Percentiles rank a stretch among this genome's conserved stretches.
Evolutionary conservation across 2,113 vertebrate genomes (phyloP).

Genomic region (Dicerorhinus sumatrensis): DNA sequence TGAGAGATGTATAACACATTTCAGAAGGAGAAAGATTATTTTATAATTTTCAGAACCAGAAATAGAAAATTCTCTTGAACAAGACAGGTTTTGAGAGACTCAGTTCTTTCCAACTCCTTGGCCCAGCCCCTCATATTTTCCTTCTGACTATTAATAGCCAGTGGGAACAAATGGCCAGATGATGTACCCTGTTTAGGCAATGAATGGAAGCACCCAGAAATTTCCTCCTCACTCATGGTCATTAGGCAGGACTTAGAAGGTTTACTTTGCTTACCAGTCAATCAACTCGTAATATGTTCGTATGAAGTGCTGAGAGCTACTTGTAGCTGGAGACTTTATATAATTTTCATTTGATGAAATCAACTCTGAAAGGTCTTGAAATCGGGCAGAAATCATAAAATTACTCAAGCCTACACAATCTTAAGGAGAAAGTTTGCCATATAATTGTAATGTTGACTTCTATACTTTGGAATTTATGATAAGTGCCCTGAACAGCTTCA

Average conservation of each 20-base stretch:
- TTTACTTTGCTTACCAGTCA: constrained; percentile 24
- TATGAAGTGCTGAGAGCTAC: neutral
- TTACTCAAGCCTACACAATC: neutral
- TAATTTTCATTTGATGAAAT: constrained; percentile 41
- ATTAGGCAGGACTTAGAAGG: neutral
- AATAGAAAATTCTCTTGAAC: constrained; percentile 29
- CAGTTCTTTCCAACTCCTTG: neutral
- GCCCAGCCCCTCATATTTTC: neutral
- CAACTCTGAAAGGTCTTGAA: neutral
- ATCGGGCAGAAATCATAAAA: constrained; percentile 48
- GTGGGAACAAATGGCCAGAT: neutral
- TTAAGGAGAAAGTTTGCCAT: constrained; percentile 27
- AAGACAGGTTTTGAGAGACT: neutral
- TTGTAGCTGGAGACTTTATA: neutral
- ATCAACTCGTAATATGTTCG: neutral
- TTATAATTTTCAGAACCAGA: constrained; percentile 32
- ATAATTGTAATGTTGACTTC: neutral
- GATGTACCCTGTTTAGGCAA: neutral
- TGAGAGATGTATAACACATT: neutral
- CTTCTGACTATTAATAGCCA: neutral
- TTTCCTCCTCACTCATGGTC: neutral
- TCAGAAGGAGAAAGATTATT: neutral
- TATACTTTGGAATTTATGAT: neutral
- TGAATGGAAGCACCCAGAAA: neutral
- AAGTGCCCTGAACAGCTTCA: constrained; percentile 21